Evolutionary conservation across 2,888 invertebrate genomes (phyloP), one percentile per base, ranked within the genome.

Genomic region (Chrysolina haemoptera): DNA sequence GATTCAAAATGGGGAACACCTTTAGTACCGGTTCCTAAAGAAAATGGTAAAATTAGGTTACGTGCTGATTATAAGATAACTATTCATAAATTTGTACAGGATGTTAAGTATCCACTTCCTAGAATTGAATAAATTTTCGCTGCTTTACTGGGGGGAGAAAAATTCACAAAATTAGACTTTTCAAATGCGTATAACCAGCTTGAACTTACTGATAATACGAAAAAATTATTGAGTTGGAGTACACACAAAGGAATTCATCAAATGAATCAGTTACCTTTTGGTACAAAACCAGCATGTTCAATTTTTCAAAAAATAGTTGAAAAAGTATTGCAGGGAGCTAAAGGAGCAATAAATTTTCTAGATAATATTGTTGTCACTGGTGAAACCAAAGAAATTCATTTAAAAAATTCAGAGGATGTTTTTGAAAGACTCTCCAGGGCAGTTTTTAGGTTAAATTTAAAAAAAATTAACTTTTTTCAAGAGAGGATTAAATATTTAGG

Each of bases 341-440:
- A 41, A 27, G 67, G 62, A 20, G 50, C 48, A 14, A 73, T 73
- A 27, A 68, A 68, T 12, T 73, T 73, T 35, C 50, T 73, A 41
- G 73, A 73, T 65, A 68, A 73, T 53, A 73, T 73, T 20, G 63
- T 73, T 8, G 64, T 72, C n/a, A 73, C 73, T 20, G 73, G 68
- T 22, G 12, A 40, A 18, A 59, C 68, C 35, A 62, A 64, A 12
- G 18, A 68, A 12, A 68, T 55, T 41, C 65, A 73, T 46, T 64
- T 68, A 59, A 53, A 63, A 22, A 73, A 73, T 62, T 66, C 55
- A n/a, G 53, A 68, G 35, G 50, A 41, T 22, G 73, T 73, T 1
- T 68, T 70, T 48, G 64, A 64, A 18, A 69, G 41, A 50, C 69
- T 69, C 11, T 62, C 62, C 1, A 63, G 14, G 50, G 50, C 41